phyloP scores from a whole-genome alignment of 2,888 invertebrate species.

The Altica lythri region DNA sequence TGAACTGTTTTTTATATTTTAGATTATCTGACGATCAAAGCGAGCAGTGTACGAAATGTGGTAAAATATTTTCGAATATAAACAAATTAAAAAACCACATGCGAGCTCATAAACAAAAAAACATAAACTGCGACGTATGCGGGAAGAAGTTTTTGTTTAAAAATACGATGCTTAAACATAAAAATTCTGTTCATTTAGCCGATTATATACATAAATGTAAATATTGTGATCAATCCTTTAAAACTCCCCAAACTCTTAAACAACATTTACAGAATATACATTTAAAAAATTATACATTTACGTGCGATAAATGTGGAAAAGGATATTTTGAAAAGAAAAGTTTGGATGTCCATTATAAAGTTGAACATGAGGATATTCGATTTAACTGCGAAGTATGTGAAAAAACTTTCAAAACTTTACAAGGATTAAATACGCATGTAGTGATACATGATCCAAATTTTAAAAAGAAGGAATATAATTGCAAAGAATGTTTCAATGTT shows the following conservation, averaged over 20 bases:
- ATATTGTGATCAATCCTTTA: constrained; percentile 35
- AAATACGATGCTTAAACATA: constrained; percentile 35
- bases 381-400: constrained; percentile 41
- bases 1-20: too few relatives aligned
- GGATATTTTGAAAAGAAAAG: constrained; percentile 35
- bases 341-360: constrained; percentile 38
- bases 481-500: constrained; percentile 38
- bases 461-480: constrained; percentile 34
- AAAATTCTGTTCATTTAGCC: constrained; percentile 33
- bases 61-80: constrained; percentile 26
- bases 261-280: constrained; percentile 46
- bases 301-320: constrained; percentile 44
- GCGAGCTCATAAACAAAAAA: constrained; percentile 35
- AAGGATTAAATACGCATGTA: constrained; percentile 36
- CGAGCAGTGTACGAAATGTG: constrained; percentile 29
- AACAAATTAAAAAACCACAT: constrained; percentile 28
- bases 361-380: constrained; percentile 39
- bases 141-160: constrained; percentile 37
- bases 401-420: constrained; percentile 40
- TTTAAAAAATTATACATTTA: constrained; percentile 56
- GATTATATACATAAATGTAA: constrained; percentile 34
- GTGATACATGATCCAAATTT: constrained; percentile 39
- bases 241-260: constrained; percentile 33
- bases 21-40: not conserved
- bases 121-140: constrained; percentile 38